Conservation (phyloP, 2,888 invertebrate genomes). For the Athalia cordata region DNA sequence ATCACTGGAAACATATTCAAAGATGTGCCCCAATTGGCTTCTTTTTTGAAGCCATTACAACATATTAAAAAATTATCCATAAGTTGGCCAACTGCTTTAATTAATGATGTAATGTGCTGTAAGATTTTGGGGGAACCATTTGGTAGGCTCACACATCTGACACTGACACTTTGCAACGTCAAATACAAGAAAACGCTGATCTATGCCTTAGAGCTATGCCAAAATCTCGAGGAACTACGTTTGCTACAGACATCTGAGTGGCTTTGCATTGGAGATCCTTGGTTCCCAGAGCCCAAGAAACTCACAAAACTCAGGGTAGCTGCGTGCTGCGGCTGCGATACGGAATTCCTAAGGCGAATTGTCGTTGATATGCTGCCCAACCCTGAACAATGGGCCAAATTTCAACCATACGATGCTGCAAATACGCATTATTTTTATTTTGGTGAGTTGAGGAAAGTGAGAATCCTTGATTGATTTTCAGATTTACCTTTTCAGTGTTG, state of each 20-base stretch:
- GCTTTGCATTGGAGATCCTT: not conserved
- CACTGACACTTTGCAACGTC: not conserved
- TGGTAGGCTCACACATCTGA: slow-evolving; percentile 5
- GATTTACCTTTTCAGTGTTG: not conserved
- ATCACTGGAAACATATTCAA: slow-evolving; percentile 18
- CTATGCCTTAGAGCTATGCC: slow-evolving; percentile 22
- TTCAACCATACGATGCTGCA: not conserved
- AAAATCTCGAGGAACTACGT: slow-evolving; percentile 6
- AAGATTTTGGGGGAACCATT: slow-evolving; percentile 8
- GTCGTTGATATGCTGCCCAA: slow-evolving; percentile 25
- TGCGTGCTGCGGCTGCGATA: not conserved
- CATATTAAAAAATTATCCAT: slow-evolving; percentile 31
- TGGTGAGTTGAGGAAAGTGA: slow-evolving; percentile 9
- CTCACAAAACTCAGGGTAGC: slow-evolving; percentile 6
- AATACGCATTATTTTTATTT: slow-evolving; percentile 12
- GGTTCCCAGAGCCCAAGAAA: not conserved
- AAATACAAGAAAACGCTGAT: not conserved
- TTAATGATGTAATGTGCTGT: not conserved
- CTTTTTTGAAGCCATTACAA: slow-evolving; percentile 9
- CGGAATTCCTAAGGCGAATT: not conserved
- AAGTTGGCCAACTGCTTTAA: slow-evolving; percentile 1
- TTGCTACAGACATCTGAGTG: not conserved
- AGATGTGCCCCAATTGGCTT: slow-evolving; percentile 4
- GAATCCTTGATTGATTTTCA: not conserved
- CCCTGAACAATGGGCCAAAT: slow-evolving; percentile 19